Base-by-base conservation (phyloP, 2,113 vertebrate genomes). In the Bambusicola thoracicus region DNA sequence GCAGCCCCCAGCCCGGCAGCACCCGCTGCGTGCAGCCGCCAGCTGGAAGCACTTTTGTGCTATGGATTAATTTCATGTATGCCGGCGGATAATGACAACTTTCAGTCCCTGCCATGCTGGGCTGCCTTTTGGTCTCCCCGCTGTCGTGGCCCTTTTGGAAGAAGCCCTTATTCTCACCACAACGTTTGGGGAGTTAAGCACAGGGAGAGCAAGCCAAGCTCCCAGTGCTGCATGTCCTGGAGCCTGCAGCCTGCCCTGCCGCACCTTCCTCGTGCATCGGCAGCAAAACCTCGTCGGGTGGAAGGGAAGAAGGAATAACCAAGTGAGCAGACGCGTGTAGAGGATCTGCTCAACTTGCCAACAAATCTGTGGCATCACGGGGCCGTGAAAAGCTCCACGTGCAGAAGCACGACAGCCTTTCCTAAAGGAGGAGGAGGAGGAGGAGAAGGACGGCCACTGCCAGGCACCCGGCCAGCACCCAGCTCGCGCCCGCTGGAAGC, bases 61-160 rank as follows among this genome's bases (percentile, higher is more conserved):
- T 55, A 63, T 77, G 92, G 91, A 92, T 91, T 91, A 66, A 94
- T 94, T 91, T 94, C 91, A 91, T 36, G 87, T 89, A 91, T 85
- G 85, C 89, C 6, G 11, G 81, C 1, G 2, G 89, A 75, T 80
- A 93, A 86, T 55, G 94, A 92, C 92, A 91, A 36, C 93, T 80
- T 79, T 85, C 84, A 41, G 67, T 78, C 2, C 2, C 84, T 81
- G 87, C 90, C 70, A 58, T 58, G 66, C 84, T 41, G 91, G 92
- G 89, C 81, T 53, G 67, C 87, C 72, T 73, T 76, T 66, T 83
- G 2, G 3, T 68, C 48, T 84, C 86, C 81, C 48, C 3, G 7
- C 66, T 76, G 77, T 68, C 40, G 18, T 9, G 43, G 53, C 56
- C n/a, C 24, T 25, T 92, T 84, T 82, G 61, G 25, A 62, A 75